A percentile compares a stretch with the other conserved stretches of the same genome.
phyloP scores from a whole-genome alignment of 2,797 vertebrate genomes.

The Alfaro cultratus region DNA sequence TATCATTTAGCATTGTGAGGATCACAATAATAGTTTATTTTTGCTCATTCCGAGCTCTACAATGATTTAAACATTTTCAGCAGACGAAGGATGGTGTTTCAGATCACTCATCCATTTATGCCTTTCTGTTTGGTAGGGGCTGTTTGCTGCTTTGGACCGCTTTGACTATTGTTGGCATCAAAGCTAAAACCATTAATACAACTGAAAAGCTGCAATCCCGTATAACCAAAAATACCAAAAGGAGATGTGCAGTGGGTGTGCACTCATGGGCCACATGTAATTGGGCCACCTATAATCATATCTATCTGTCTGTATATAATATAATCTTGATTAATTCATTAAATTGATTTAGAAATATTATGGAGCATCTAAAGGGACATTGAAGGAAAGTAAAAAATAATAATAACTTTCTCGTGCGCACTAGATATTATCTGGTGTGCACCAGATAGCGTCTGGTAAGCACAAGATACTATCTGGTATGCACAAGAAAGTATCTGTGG shows the following conservation, averaged over 20 bases:
- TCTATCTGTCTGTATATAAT: too few relatives aligned
- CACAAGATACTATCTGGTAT: too few relatives aligned
- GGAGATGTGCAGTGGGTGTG: background rate
- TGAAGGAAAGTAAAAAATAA: too few relatives aligned
- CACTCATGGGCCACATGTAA: conserved; percentile 17
- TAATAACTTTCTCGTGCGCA: too few relatives aligned
- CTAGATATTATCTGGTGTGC: too few relatives aligned
- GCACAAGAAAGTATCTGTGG: too few relatives aligned
- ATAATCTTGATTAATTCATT: too few relatives aligned
- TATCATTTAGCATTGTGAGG: conserved; percentile 70
- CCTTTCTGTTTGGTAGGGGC: conserved; percentile 53
- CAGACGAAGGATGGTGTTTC: conserved; percentile 56
- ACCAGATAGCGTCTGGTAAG: too few relatives aligned
- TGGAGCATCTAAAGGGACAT: too few relatives aligned
- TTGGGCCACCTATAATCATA: conserved; percentile 10
- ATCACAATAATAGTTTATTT: conserved; percentile 76
- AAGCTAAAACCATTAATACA: conserved; percentile 16
- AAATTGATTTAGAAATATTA: too few relatives aligned
- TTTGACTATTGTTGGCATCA: conserved; percentile 45
- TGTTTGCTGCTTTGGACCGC: conserved; percentile 29
- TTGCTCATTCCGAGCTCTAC: conserved; percentile 69
- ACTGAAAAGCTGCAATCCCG: conserved; percentile 20
- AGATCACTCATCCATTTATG: conserved; percentile 68
- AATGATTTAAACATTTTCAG: conserved; percentile 63
- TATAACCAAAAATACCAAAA: conserved; percentile 12